These are phyloP conservation scores for Hestina assimilis DNA, from an alignment of 1,140 invertebrate genomes.

Conservation along the genomic window DNA sequence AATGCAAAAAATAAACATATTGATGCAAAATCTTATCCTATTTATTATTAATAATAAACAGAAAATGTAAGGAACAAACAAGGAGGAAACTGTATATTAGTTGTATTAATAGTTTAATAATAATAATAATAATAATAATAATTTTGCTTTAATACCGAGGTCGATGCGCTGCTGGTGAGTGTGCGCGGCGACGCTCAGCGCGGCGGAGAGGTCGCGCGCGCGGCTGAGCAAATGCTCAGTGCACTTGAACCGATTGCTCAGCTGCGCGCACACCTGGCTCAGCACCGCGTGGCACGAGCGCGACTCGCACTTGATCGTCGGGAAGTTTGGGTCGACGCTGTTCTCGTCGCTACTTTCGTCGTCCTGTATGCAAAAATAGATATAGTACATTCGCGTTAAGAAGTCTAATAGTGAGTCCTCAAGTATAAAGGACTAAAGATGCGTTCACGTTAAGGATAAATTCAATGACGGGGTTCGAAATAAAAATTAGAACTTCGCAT, in stretches of 20 bases:
- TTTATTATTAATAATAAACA: no score
- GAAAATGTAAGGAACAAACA: no score
- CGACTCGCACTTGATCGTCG: constrained; percentile 36
- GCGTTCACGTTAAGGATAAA: no score
- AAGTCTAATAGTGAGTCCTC: no score
- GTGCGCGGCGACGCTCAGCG: background rate
- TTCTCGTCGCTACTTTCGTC: constrained; percentile 42
- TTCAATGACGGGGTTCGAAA: no score
- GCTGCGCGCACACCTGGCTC: constrained; percentile 32
- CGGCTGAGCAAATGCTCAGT: constrained; percentile 10
- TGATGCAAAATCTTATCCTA: no score
- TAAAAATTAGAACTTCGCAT: no score
- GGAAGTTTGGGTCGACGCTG: constrained; percentile 33
- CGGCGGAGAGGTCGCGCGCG: constrained; percentile 11
- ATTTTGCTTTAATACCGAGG: background rate
- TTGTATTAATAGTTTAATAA: no score
- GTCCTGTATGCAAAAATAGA: constrained; percentile 27
- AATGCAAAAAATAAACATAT: no score
- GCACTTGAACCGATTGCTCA: constrained; percentile 23
- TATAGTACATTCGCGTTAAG: no score
- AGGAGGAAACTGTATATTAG: no score
- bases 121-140: background rate
- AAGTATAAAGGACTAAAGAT: no score
- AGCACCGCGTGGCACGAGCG: constrained; percentile 38
- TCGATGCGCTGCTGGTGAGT: constrained; percentile 3